Conservation (phyloP, 2,113 vertebrate species). For the Leiothrix lutea region DNA sequence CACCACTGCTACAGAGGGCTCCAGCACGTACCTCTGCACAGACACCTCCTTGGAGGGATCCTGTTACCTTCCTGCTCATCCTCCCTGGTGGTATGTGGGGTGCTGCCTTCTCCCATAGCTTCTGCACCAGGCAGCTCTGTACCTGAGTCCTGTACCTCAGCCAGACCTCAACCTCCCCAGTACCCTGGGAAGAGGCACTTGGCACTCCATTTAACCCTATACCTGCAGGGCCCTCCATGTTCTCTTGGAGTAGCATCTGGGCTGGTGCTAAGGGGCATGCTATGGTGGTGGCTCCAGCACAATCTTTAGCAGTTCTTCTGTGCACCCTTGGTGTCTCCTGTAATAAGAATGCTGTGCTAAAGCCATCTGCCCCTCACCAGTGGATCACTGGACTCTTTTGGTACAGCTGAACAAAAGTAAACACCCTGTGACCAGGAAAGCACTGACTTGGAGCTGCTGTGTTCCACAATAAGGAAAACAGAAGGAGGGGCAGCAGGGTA, state of each 20-base stretch:
- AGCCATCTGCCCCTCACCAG: not conserved
- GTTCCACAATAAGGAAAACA: not conserved
- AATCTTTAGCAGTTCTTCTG: not conserved
- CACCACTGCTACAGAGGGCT: fast-evolving
- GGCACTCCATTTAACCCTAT: not conserved
- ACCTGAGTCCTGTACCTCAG: not conserved
- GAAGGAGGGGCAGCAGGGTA: not conserved
- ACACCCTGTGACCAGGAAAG: not conserved
- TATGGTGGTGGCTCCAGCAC: not conserved
- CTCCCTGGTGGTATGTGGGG: not conserved
- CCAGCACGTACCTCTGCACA: not conserved
- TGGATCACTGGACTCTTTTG: not conserved
- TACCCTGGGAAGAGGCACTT: not conserved
- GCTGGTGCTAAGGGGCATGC: not conserved
- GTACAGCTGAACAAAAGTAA: not conserved
- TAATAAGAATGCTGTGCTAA: not conserved
- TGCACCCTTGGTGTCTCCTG: not conserved
- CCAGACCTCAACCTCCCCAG: not conserved
- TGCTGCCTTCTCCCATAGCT: not conserved
- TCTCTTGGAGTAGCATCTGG: not conserved
- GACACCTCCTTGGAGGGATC: not conserved
- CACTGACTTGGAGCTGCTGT: not conserved
- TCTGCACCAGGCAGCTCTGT: not conserved
- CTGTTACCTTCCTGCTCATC: not conserved
- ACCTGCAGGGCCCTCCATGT: fast-evolving